Conservation (phyloP, 2,888 invertebrate genomes). For the Athrips mouffetella region DNA sequence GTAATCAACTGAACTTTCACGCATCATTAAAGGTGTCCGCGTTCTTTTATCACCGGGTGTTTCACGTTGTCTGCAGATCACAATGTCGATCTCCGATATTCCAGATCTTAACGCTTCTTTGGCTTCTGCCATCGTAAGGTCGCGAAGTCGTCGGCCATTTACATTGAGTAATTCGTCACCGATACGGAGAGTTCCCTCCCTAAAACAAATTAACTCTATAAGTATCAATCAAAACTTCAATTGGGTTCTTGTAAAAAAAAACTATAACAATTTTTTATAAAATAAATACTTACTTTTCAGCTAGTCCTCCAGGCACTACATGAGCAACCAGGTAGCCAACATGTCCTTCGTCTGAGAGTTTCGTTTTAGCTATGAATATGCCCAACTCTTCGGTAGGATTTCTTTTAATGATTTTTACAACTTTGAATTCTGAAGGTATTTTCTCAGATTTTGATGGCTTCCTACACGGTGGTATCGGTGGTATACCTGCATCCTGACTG, state of each 20-base stretch:
- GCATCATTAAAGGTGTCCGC: slow-evolving; percentile 59
- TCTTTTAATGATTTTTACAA: slow-evolving; percentile 77
- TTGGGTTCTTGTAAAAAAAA: background rate
- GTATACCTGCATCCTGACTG: slow-evolving; percentile 63
- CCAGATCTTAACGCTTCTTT: slow-evolving; percentile 81
- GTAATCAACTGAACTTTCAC: slow-evolving; percentile 85
- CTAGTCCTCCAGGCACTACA: slow-evolving; percentile 83
- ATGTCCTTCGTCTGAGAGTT: slow-evolving; percentile 78
- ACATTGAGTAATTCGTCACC: slow-evolving; percentile 86
- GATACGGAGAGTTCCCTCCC: slow-evolving; percentile 81
- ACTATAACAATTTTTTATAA: slow-evolving; percentile 3
- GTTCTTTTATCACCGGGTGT: slow-evolving; percentile 45
- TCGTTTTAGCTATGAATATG: slow-evolving; percentile 84
- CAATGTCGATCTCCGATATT: slow-evolving; percentile 81
- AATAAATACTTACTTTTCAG: slow-evolving; percentile 77
- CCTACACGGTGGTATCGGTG: slow-evolving; percentile 71
- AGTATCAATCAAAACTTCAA: slow-evolving; percentile 7
- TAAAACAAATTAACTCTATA: slow-evolving; percentile 36
- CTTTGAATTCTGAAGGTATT: slow-evolving; percentile 58
- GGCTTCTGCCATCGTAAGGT: slow-evolving; percentile 81
- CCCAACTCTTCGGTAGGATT: slow-evolving; percentile 82
- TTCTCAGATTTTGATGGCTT: slow-evolving; percentile 57
- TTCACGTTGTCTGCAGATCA: slow-evolving; percentile 77
- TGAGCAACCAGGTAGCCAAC: slow-evolving; percentile 84
- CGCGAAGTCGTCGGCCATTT: slow-evolving; percentile 83